Base-by-base conservation (phyloP, 2,797 vertebrate species). In the Poeciliopsis presidionis region DNA sequence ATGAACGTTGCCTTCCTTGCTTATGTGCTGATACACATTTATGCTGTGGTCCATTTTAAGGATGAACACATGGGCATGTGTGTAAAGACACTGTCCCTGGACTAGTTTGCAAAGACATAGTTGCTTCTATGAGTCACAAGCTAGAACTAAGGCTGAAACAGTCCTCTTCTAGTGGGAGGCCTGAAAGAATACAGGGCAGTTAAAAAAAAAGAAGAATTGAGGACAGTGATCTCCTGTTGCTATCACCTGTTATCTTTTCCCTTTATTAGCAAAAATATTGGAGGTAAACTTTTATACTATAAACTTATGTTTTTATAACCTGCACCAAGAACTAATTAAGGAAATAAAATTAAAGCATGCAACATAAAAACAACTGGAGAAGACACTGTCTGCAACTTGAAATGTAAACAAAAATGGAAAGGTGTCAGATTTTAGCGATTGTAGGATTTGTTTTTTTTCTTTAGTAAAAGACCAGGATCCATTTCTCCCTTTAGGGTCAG, bases 1-100 rank as follows among this genome's bases (percentile, higher is more conserved):
- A 77, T 83, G 75, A 77, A 84, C 76, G 59, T 30, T 63, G 28
- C 59, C 59, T 36, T 6, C 61, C 70, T 77, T 74, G 74, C 72
- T 81, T 70, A 85, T 87, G 74, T 7, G 46, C 12, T 39, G 82
- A 47, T 18, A 11, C 59, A 77, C 74, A 49, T 30, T 76, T 65
- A 45, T 36, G 1, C 46, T 16, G 28, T 3, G 2, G 59, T 36
- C 16, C 25, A 41, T 5, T 33, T 47, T 30, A 22, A 72, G 14
- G 25, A 51, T n/a, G 5, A 55, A 47, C 28, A 36, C 73, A 61
- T 6, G 71, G 7, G 70, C 79, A 74, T 61, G 14, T 14, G 33
- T 33, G 30, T 33, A 63, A 63, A 63, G 30, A 33, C 16, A 36
- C 16, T 18, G 30, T 63, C 59, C 30, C 30, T 36, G 59, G 16